Base-by-base conservation (phyloP, 2,797 vertebrate species). In the Scleropages formosus region DNA sequence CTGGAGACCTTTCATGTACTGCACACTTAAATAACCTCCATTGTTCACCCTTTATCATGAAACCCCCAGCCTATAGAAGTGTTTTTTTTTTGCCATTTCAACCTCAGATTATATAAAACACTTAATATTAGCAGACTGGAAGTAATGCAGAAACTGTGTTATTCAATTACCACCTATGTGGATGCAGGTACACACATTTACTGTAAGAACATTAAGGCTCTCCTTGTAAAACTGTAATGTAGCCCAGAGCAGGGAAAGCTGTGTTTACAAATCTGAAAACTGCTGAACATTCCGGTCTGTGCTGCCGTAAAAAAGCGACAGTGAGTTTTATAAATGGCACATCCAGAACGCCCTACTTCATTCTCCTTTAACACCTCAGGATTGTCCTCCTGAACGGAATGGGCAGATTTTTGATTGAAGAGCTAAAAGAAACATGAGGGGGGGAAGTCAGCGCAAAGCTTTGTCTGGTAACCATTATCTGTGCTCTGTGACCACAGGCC, bases 391-490 rank as follows among this genome's bases (percentile, higher is more conserved):
- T 53, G 11, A 24, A 71, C 26, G 49, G 56, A 56, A 71, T 3
- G 10, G 8, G 49, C 16, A 63, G 56, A 39, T 26, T 75, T 75
- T 47, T 60, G 53, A 67, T 58, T 51, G 39, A 47, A 26, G 65
- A 31, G 67, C 59, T 56, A 51, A 58, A 47, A 67, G 12, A 22
- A n/a, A 51, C 6, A 31, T 7, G 12, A 10, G 27, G 15, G 15
- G 27, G 4, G n/a, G 12, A 66, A 67, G 16, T 31, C 27, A 44
- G 31, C 31, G 15, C 0, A 12, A 69, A 12, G 59, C 60, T 65
- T 72, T 75, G 84, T 84, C 82, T 85, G 84, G 84, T 80, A 84
- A 80, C 80, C 80, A 85, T 84, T 80, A 84, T 73, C 72, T 76
- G 78, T 58, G 75, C 77, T 82, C 78, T 77, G 75, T 66, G 78